phyloP scores from a whole-genome alignment of 35 echinoderm and acorn worm genomes.

The Anneissia japonica region DNA sequence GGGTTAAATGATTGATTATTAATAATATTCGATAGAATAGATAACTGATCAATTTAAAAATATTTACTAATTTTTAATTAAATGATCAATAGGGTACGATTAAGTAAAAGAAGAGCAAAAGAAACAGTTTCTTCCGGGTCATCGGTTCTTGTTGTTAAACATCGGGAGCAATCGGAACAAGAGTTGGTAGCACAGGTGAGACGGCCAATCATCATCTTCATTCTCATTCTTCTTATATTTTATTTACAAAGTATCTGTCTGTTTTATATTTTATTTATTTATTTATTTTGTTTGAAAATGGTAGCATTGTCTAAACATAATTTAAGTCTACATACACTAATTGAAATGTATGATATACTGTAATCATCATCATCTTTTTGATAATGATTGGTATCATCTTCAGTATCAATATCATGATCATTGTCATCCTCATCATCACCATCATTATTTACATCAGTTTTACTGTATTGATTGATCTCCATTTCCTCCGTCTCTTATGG shows the following conservation, averaged over 20 bases:
- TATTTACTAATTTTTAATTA: no score
- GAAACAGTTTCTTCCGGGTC: constrained; percentile 54
- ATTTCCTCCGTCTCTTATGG: no score
- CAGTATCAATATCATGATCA: no score
- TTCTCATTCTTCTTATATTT: background rate
- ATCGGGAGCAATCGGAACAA: constrained; percentile 69
- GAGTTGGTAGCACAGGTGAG: constrained; percentile 74
- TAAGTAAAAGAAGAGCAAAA: constrained; percentile 89
- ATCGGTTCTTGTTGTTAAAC: constrained; percentile 83
- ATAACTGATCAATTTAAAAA: no score
- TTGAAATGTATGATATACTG: background rate
- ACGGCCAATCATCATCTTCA: background rate
- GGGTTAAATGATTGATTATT: background rate
- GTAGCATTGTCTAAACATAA: background rate
- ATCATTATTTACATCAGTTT: no score
- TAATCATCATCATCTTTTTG: background rate
- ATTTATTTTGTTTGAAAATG: background rate
- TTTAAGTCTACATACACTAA: background rate
- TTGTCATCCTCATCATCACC: no score
- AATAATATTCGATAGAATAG: background rate
- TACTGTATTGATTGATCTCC: no score
- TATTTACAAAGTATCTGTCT: background rate
- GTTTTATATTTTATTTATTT: background rate
- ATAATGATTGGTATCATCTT: no score
- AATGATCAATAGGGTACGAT: constrained; percentile 61